A percentile compares a stretch with the other conserved stretches of the same genome.
Conservation (phyloP, 2,888 invertebrate species). For the Abrostola triplasia region DNA sequence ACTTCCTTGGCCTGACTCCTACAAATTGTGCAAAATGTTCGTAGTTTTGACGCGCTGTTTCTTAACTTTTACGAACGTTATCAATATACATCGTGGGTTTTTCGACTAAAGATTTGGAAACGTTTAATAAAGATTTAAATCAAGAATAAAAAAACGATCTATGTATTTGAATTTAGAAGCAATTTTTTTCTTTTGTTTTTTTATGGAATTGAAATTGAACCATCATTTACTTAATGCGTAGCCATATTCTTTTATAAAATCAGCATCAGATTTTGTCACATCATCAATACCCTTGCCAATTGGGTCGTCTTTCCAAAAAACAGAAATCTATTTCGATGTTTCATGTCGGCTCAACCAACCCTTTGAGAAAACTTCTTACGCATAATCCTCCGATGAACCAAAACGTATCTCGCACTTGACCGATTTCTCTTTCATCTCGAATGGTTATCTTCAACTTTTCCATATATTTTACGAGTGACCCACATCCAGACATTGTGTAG, state of each 20-base stretch:
- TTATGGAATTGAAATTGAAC: no score
- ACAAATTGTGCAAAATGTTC: slow-evolving; percentile 5
- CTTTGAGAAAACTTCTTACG: slow-evolving; percentile 40
- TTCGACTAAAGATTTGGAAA: not conserved
- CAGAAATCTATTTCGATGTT: slow-evolving; percentile 14
- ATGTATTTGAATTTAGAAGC: no score
- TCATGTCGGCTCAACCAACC: slow-evolving; percentile 18
- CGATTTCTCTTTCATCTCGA: slow-evolving; percentile 56
- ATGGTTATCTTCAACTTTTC: slow-evolving; percentile 43
- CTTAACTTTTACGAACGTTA: not conserved
- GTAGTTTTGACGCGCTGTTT: slow-evolving; percentile 3
- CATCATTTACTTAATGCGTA: no score
- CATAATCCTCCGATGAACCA: slow-evolving; percentile 44
- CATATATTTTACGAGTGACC: slow-evolving; percentile 54
- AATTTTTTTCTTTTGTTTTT: no score
- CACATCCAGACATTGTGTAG: slow-evolving; percentile 42
- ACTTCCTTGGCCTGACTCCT: slow-evolving; percentile 4
- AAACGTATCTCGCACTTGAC: slow-evolving; percentile 53
- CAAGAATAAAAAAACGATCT: no score
- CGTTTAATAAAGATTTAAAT: no score
- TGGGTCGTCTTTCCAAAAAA: not conserved
- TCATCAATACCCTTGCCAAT: no score
- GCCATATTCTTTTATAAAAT: no score
- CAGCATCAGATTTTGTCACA: no score
- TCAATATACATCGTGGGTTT: not conserved